phyloP scores from a whole-genome alignment of 2,113 vertebrate genomes.

The Ornithorhynchus anatinus region DNA sequence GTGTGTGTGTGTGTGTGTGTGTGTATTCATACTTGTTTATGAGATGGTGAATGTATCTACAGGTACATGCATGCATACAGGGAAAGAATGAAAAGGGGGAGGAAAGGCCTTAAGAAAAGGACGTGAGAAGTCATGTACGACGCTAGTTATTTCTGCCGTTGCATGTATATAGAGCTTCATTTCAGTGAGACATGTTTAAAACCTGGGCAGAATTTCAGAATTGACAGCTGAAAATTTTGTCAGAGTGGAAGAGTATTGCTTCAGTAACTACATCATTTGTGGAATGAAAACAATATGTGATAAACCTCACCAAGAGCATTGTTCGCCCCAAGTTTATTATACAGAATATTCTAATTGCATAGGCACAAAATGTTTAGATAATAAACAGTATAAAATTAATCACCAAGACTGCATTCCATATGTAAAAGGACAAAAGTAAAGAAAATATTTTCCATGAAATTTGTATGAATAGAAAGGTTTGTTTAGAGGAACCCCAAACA shows the following conservation, averaged over 20 bases:
- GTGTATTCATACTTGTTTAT: too few relatives aligned
- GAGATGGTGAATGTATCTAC: too few relatives aligned
- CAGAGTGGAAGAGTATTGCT: background rate
- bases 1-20: too few relatives aligned
- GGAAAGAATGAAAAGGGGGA: too few relatives aligned
- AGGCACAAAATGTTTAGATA: background rate
- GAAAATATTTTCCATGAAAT: background rate
- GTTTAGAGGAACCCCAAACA: background rate
- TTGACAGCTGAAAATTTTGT: background rate
- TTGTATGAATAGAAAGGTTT: constrained; percentile 4
- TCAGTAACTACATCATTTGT: constrained; percentile 16
- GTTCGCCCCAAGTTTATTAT: background rate
- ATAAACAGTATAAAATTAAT: background rate
- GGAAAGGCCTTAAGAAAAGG: too few relatives aligned
- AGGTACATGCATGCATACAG: too few relatives aligned
- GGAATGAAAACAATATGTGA: background rate
- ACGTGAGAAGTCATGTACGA: too few relatives aligned
- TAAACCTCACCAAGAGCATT: background rate
- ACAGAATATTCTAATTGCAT: background rate
- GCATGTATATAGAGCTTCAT: background rate
- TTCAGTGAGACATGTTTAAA: background rate
- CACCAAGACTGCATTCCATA: too few relatives aligned
- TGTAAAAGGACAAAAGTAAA: too few relatives aligned
- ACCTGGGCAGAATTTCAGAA: background rate
- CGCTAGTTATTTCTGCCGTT: background rate